Evolutionary conservation across 2,113 vertebrate species (phyloP), one percentile per base, ranked within the genome.

Genomic region (Sinocyclocheilus maitianheensis): DNA sequence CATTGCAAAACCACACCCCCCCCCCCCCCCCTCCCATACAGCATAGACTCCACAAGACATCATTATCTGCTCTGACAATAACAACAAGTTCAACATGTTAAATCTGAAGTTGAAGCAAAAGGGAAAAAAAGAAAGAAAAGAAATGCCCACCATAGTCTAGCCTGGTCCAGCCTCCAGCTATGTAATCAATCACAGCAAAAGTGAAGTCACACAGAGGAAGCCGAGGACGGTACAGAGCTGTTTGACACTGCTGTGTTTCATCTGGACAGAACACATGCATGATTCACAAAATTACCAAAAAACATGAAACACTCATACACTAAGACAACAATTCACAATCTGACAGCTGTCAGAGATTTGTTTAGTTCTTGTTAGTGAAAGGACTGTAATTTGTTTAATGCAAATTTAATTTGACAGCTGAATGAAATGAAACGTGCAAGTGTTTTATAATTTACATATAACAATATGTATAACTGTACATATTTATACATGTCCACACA

Each of bases 151-250:
- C 6, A 53, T 13, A 1, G 53, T 60, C 77, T 24, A 67, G 37
- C 37, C 3, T 81, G 40, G 13, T 34, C 37, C 62, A 82, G 81
- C 81, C 81, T 83, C 24, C 26, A 71, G 81, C 65, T 55, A 83
- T 83, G 65, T 71, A 71, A 83, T 83, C 81, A 83, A 83, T 83
- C 81, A 83, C 65, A 69, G 43, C 18, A 69, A 26, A 69, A 51
- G 5, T 7, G 26, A 30, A 69, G 80, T 82, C 63, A 34, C n/a
- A 69, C 40, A 69, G 63, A 82, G 63, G 24, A 30, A 22, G 63
- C 63, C 20, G 46, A 83, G 43, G 60, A 81, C 2, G 26, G 26
- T 51, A 34, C 37, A n/a, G n/a, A 69, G 37, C 46, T 62, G 77
- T 6, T 13, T 63, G 34, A 62, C 14, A 10, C 58, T 46, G 79